Evolutionary conservation across 2,888 invertebrate genomes (phyloP), one percentile per base, ranked within the genome.

Genomic region (Desoria tigrina): DNA sequence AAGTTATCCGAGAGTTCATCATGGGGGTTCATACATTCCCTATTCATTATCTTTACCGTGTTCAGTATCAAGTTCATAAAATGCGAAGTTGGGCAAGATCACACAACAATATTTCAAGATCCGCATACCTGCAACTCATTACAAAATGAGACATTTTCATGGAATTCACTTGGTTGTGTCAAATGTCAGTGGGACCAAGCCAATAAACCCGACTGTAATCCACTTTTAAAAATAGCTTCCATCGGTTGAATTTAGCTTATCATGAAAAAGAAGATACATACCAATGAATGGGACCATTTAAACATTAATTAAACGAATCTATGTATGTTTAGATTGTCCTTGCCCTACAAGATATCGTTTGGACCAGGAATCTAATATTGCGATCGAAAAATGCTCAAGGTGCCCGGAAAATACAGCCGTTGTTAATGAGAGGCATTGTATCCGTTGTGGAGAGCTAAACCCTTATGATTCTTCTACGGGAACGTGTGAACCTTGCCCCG

Each of bases 401-500:
- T 75, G 75, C 56, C 63, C 60, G 14, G 57, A 62, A 6, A 66
- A 68, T 24, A 28, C 45, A 1, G 66, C 67, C 23, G 66, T 69
- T 1, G 66, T 63, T 24, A 67, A 72, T 49, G 63, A 67, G 50
- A 42, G 54, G n/a, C 49, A 63, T 23, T 75, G 75, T 49, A 26
- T 73, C 16, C 9, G 37, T 18, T 75, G 75, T 56, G 60, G 61
- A 1, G 42, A 61, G 4, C 7, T 49, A 2, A 69, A 68, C 53
- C 68, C 71, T 16, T 66, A 45, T 23, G 69, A 73, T 39, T 39
- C 42, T 6, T 57, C 58, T 0, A 66, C 55, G 58, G 71, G 70
- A 42, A 55, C 49, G 57, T 75, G 75, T 32, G 21, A 57, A 45
- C 42, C 67, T 6, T 75, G 75, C 58, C 74, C 73, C 7, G 1